Base-by-base conservation (phyloP, 2,797 vertebrate genomes). In the Coreius guichenoti region DNA sequence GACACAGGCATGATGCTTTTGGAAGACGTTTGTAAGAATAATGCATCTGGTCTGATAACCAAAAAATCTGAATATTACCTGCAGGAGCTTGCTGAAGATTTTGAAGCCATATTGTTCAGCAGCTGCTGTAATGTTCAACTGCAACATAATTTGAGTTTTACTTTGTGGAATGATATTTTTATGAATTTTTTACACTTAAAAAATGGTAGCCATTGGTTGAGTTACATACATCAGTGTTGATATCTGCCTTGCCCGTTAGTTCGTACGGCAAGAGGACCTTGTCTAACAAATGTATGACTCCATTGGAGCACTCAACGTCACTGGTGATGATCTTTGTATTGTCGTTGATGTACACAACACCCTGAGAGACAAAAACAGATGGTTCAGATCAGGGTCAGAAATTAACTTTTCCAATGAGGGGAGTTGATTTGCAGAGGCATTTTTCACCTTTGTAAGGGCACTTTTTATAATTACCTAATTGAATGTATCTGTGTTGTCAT, bases 231-330 rank as follows among this genome's bases (percentile, higher is more conserved):
- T 83, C 36, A 0, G 33, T 49, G n/a, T 29, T 19, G 8, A 82
- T 45, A 0, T 70, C 45, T 26, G 23, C 68, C 1, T 89, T 86
- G 82, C 89, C 87, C 17, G 91, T 89, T 0, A 93, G 82, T 0
- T 82, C 89, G 1, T 93, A 93, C 0, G 95, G 97, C n/a, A 92
- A 90, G 88, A 99, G 94, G 89, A 98, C 72, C 0, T 87, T 92
- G 91, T 97, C 93, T 4, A 97, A 95, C 88, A 97, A 94, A 93
- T 99, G 97, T 79, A 99, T 95, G 81, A 99, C 80, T 0, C 97
- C 98, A 0, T 98, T 97, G 16, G 74, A 9, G 0, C 95, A 95
- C 0, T 90, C 73, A 12, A 94, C 93, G 90, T 98, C 97, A 21
- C 95, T 96, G 29, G 65, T 90, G 61, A 97, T 90, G 14, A 99